Conservation (phyloP, 2,113 vertebrate genomes). For the Greenwoodochromis staneri region DNA sequence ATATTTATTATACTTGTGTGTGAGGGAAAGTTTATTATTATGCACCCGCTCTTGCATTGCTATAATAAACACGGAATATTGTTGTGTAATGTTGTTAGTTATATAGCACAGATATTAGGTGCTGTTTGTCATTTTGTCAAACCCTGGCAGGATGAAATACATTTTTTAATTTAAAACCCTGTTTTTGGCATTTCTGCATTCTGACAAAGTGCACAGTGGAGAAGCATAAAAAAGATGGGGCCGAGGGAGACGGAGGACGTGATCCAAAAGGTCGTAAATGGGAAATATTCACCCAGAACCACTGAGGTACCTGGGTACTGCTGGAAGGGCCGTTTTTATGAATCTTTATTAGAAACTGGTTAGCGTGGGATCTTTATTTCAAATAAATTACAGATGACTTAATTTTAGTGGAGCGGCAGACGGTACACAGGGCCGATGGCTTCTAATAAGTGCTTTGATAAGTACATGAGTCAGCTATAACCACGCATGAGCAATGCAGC, state of each 20-base stretch:
- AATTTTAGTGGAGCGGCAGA: not conserved
- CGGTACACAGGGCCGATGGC: not conserved
- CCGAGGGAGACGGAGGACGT: not conserved
- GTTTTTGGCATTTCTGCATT: constrained; percentile 7
- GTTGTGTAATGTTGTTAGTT: not conserved
- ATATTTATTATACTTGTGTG: constrained; percentile 15
- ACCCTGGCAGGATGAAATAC: constrained; percentile 50
- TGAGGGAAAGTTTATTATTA: not conserved
- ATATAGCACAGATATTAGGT: constrained; percentile 15
- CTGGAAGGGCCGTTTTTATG: constrained; percentile 31
- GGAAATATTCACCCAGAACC: not conserved
- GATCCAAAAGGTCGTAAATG: constrained; percentile 37
- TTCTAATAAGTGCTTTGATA: constrained; percentile 28
- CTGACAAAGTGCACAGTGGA: constrained; percentile 29
- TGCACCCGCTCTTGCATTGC: not conserved
- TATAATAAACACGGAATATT: constrained; percentile 26
- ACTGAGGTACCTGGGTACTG: not conserved
- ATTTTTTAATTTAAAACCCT: constrained; percentile 44
- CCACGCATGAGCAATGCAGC: not conserved
- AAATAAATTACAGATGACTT: constrained; percentile 39
- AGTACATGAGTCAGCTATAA: not conserved
- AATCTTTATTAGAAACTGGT: constrained; percentile 52
- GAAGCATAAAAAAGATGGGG: not conserved
- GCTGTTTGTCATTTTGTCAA: constrained; percentile 44
- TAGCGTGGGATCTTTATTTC: constrained; percentile 8